Percentiles rank a stretch among this genome's conserved stretches.
Evolutionary conservation across 2,888 invertebrate species (phyloP).

Genomic region (Andrena dorsata): DNA sequence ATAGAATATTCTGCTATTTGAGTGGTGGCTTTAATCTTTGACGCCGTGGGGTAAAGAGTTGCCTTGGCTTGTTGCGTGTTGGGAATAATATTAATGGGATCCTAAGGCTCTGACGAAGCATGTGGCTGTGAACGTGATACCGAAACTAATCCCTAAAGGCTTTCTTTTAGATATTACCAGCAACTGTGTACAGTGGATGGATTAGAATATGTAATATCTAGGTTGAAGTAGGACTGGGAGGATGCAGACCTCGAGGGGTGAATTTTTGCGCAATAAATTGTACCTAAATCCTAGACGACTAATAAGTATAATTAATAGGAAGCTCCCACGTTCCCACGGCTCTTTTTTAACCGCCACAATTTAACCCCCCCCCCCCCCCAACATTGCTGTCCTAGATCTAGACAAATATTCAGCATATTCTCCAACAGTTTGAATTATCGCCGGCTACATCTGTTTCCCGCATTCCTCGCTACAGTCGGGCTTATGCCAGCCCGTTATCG

Average conservation of each 20-base stretch:
- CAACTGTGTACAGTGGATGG: no score
- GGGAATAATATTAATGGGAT: no score
- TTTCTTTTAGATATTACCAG: no score
- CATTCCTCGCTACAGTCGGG: slow-evolving; percentile 22
- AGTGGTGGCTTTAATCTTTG: no score
- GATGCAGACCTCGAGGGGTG: background rate
- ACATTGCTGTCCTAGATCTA: background rate
- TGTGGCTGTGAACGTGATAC: no score
- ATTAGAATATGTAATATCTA: no score
- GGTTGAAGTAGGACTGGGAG: no score
- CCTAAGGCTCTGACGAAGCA: no score
- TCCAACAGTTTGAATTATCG: slow-evolving; percentile 26
- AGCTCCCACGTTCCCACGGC: background rate
- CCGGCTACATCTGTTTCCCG: slow-evolving; percentile 32
- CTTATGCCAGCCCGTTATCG: slow-evolving; percentile 38
- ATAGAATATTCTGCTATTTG: no score
- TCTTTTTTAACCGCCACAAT: slow-evolving; percentile 3
- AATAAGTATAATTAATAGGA: slow-evolving; percentile 13
- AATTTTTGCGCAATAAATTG: background rate
- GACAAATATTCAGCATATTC: slow-evolving; percentile 1
- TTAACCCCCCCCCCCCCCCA: background rate
- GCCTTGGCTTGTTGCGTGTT: no score
- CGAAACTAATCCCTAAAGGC: no score
- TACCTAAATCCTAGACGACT: background rate
- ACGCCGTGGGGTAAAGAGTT: no score